Conservation (phyloP, 2,797 vertebrate genomes). For the Pogonophryne albipinna region DNA sequence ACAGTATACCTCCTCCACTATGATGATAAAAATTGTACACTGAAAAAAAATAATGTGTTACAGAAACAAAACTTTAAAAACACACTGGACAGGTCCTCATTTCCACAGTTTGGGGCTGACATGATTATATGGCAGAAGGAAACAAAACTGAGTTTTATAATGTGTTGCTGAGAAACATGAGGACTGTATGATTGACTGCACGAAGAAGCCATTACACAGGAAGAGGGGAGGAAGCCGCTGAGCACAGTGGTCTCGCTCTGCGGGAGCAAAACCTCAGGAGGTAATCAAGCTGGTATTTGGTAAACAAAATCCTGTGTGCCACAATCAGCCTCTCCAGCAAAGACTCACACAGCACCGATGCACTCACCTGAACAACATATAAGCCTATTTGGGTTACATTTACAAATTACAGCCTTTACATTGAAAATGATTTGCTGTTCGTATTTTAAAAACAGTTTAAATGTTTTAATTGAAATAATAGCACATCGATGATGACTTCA, state of each 20-base stretch:
- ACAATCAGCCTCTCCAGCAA: slow-evolving; percentile 59
- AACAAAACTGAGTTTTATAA: slow-evolving; percentile 42
- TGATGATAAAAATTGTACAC: neutral
- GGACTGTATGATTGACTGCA: slow-evolving; percentile 66
- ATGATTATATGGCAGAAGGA: slow-evolving; percentile 8
- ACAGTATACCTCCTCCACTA: slow-evolving; percentile 8
- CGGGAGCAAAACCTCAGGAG: slow-evolving; percentile 70
- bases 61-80: slow-evolving; percentile 1
- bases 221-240: slow-evolving; percentile 65
- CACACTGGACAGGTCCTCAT: neutral
- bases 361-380: neutral
- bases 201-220: slow-evolving; percentile 74
- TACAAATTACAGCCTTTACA: neutral
- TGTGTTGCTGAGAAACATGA: slow-evolving; percentile 45
- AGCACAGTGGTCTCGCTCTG: slow-evolving; percentile 69
- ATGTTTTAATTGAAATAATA: neutral
- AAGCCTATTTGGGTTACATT: neutral
- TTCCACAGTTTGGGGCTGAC: neutral
- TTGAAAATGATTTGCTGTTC: slow-evolving; percentile 3
- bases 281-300: slow-evolving; percentile 74
- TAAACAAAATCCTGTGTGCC: slow-evolving; percentile 71
- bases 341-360: slow-evolving; percentile 4
- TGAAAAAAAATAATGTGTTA: neutral
- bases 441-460: neutral
- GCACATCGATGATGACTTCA: neutral